Base-by-base conservation (phyloP, 1,140 invertebrate genomes). In the Calephelis virginiensis region DNA sequence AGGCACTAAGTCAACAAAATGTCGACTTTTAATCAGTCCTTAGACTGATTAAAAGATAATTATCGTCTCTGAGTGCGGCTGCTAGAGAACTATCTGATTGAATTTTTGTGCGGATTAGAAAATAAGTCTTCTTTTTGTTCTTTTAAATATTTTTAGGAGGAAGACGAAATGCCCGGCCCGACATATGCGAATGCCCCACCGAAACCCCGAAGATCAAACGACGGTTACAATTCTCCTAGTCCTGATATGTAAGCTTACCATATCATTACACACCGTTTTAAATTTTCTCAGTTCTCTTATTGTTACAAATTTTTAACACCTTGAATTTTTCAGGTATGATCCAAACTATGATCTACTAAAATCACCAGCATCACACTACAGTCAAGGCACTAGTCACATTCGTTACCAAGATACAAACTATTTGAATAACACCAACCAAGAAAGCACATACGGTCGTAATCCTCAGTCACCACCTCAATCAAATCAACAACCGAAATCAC, bases 151-250 rank as follows among this genome's bases (percentile, higher is more conserved):
- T 14, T 78, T 78, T 67, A 86, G 85, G 85, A 89, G 53, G 77
- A 70, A 11, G 86, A 86, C 48, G 91, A 90, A 72, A 75, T 82
- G 56, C 85, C 81, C 47, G 86, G 85, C 73, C 96, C 96, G 0
- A 92, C 97, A 3, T 98, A 98, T 82, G 97, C 95, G 7, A 98
- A 97, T 91, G 96, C 97, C 4, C 96, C 96, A 7, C 96, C 96
- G 1, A 97, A 97, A 84, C 96, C 96, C 1, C 92, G 95, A 82
- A 92, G 96, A 47, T 93, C 94, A 5, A 94, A 93, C 48, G 95
- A 96, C 69, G 93, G 94, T 37, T 95, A 95, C 74, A 94, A 93
- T 48, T 95, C 95, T 0, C 94, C 95, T 0, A 95, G 95, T 68
- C 93, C 93, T 9, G 94, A 94, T 64, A 91, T 93, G 78, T 90